These are phyloP conservation scores for Serilophus lunatus DNA, from an alignment of 2,113 vertebrate genomes.

Conservation along the genomic window DNA sequence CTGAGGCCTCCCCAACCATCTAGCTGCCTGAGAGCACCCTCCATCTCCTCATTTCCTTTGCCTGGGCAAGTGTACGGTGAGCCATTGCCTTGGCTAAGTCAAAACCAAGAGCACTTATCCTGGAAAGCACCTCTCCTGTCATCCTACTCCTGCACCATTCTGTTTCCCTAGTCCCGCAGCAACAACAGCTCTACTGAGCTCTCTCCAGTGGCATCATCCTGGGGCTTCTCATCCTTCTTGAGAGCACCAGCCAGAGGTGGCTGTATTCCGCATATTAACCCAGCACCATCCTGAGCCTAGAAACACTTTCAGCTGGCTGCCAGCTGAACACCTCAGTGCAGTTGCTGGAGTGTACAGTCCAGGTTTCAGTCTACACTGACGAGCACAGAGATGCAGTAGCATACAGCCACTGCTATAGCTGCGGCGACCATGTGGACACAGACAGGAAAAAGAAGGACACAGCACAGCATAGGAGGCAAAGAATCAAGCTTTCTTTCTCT, in stretches of 20 bases:
- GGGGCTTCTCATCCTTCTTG: background rate
- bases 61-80: accelerated
- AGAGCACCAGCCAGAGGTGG: background rate
- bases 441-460: background rate
- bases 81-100: background rate
- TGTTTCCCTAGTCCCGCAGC: background rate
- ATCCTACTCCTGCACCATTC: background rate
- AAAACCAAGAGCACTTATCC: background rate
- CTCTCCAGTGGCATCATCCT: background rate
- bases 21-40: accelerated
- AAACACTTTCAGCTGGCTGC: background rate
- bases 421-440: background rate
- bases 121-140: background rate
- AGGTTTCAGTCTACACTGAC: background rate
- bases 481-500: background rate
- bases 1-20: background rate
- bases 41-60: background rate
- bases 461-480: background rate
- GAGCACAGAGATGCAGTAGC: background rate
- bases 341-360: background rate
- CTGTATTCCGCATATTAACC: background rate
- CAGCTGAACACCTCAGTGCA: no score
- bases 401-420: background rate
- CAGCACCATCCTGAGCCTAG: background rate
- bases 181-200: background rate